phyloP scores from a whole-genome alignment of 1,140 invertebrate species.

The Diabrotica undecimpunctata region DNA sequence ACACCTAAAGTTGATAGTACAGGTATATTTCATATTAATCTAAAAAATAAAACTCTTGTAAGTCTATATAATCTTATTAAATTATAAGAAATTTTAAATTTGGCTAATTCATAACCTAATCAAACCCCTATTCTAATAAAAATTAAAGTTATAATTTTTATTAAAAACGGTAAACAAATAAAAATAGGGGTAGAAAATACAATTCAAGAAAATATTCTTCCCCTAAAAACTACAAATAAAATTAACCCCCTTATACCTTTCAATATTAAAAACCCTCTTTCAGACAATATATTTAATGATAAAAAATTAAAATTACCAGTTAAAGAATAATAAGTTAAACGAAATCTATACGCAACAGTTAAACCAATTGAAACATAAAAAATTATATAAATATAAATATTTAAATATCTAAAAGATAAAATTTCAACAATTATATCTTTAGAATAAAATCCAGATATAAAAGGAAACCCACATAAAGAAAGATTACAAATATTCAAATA shows the following conservation, averaged over 20 bases:
- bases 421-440: slow-evolving; percentile 62
- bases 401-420: slow-evolving; percentile 49
- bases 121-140: slow-evolving; percentile 45
- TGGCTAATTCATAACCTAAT: slow-evolving; percentile 47
- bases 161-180: slow-evolving; percentile 50
- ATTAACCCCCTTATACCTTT: slow-evolving; percentile 52
- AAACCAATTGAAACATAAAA: slow-evolving; percentile 55
- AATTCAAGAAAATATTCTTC: slow-evolving; percentile 48
- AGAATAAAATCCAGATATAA: slow-evolving; percentile 62
- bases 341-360: slow-evolving; percentile 54
- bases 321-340: slow-evolving; percentile 54
- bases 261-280: slow-evolving; percentile 50
- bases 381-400: slow-evolving; percentile 52
- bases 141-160: slow-evolving; percentile 50
- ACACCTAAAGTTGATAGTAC: slow-evolving; percentile 31
- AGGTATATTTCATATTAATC: slow-evolving; percentile 35
- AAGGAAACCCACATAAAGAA: slow-evolving; percentile 54
- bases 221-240: slow-evolving; percentile 51
- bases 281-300: slow-evolving; percentile 47
- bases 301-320: slow-evolving; percentile 49
- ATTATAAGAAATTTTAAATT: slow-evolving; percentile 30
- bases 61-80: slow-evolving; percentile 18
- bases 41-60: slow-evolving; percentile 40
- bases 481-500: slow-evolving; percentile 54
- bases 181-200: slow-evolving; percentile 50